Evolutionary conservation across 2,113 vertebrate genomes (phyloP).

Genomic region (Orientallactaga bullata): DNA sequence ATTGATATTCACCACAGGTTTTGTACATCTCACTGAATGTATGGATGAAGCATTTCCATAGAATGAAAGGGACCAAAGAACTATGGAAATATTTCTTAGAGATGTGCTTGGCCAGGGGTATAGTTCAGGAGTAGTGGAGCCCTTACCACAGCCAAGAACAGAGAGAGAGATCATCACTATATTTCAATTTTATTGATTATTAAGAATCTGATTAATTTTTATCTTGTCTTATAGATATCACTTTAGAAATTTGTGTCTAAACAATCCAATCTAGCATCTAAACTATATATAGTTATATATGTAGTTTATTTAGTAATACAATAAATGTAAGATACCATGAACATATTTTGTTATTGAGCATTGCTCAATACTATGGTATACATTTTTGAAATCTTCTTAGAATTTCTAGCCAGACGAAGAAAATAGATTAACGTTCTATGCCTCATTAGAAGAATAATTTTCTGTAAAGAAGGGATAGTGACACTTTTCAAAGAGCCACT

Average conservation of each 20-base stretch:
- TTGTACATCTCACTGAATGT: not conserved
- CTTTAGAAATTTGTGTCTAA: constrained; percentile 6
- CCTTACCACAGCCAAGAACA: not conserved
- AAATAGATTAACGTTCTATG: constrained; percentile 10
- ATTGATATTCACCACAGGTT: not conserved
- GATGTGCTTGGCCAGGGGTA: not conserved
- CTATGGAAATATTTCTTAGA: not conserved
- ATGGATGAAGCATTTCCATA: not conserved
- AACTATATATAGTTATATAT: no score
- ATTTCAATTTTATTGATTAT: not conserved
- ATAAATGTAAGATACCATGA: not conserved
- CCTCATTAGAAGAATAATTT: not conserved
- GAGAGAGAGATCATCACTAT: not conserved
- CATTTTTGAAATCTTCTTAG: constrained; percentile 36
- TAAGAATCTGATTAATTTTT: not conserved
- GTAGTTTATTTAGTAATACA: not conserved
- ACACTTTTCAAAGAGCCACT: not conserved
- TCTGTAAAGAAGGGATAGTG: not conserved
- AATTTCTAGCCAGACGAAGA: not conserved
- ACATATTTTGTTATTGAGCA: not conserved
- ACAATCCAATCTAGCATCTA: not conserved
- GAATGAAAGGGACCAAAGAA: not conserved
- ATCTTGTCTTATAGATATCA: not conserved
- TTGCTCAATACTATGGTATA: not conserved
- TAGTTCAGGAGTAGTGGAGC: not conserved